phyloP scores from a whole-genome alignment of 2,797 vertebrate genomes.

The Syndactyla subalaris region DNA sequence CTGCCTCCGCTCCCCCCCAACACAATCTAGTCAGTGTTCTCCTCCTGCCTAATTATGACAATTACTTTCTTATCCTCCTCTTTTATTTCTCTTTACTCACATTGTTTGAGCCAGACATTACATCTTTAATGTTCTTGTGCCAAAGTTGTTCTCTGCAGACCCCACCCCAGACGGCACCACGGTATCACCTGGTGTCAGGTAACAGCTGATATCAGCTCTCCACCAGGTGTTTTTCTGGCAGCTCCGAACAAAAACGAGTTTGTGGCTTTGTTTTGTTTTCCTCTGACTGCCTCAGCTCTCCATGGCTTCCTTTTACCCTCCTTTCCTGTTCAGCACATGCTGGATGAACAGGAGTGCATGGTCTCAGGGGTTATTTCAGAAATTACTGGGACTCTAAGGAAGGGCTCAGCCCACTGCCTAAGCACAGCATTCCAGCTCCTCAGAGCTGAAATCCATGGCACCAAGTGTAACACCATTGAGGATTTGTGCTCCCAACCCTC shows the following conservation, averaged over 20 bases:
- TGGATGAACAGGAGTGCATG: accelerated
- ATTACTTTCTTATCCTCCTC: conserved; percentile 28
- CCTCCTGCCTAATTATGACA: conserved; percentile 46
- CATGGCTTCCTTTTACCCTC: neutral
- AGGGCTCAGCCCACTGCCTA: neutral
- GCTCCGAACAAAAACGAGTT: neutral
- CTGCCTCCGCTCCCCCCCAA: neutral
- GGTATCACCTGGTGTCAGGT: neutral
- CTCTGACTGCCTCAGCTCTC: neutral
- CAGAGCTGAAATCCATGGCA: neutral
- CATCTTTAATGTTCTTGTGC: neutral
- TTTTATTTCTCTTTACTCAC: conserved; percentile 8
- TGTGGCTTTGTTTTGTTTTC: neutral
- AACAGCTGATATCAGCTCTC: conserved; percentile 10
- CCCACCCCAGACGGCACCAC: neutral
- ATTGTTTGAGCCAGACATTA: conserved; percentile 18
- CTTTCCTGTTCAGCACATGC: neutral
- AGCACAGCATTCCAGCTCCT: neutral
- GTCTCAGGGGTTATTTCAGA: neutral
- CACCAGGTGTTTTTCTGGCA: neutral
- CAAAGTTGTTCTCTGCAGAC: neutral
- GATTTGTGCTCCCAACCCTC: neutral
- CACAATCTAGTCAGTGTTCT: conserved; percentile 2
- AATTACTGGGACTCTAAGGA: neutral
- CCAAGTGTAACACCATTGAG: neutral